Evolutionary conservation across 2,888 invertebrate species (phyloP).

Genomic region (Callosobruchus maculatus): DNA sequence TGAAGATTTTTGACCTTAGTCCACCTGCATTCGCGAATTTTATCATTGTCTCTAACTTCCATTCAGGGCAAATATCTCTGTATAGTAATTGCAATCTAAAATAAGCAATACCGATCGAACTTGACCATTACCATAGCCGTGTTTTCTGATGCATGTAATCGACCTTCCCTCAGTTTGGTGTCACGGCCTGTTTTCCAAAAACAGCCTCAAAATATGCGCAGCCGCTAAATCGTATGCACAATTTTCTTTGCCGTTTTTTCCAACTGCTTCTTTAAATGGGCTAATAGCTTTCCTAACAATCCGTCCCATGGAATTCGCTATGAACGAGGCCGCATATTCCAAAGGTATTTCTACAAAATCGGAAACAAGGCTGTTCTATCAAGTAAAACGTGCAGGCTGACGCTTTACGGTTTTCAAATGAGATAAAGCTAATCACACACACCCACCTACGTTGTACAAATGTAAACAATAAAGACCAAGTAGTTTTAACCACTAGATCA

Average conservation of each 20-base stretch:
- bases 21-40: too few species aligned
- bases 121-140: background rate
- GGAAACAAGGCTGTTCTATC: background rate
- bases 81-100: too few species aligned
- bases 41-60: too few species aligned
- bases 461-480: too few species aligned
- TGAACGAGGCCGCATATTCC: background rate
- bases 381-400: background rate
- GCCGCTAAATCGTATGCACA: background rate
- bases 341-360: background rate
- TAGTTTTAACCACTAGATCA: too few species aligned
- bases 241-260: background rate
- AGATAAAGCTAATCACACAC: background rate
- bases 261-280: background rate
- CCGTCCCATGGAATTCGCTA: background rate
- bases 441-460: too few species aligned
- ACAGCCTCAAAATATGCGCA: background rate
- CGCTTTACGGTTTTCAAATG: background rate
- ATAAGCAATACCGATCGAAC: too few species aligned
- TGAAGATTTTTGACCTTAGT: too few species aligned
- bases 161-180: background rate
- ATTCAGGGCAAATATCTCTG: too few species aligned
- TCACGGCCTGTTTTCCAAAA: background rate
- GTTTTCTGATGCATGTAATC: background rate
- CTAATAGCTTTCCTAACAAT: background rate